phyloP scores from a whole-genome alignment of 2,888 invertebrate species.

The Calameuta idolon region DNA sequence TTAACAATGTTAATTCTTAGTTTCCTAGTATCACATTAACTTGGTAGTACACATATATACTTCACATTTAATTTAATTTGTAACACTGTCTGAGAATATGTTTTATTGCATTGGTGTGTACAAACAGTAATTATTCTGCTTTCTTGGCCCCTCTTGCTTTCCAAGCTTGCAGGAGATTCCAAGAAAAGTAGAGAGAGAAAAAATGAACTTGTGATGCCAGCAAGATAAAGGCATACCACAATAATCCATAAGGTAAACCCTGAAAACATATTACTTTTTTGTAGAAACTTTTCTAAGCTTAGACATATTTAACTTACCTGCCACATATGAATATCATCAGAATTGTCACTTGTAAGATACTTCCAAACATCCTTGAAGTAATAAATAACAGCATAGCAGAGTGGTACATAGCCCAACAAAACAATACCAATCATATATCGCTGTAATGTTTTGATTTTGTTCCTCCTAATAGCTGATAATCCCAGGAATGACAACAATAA shows the following conservation, averaged over 20 bases:
- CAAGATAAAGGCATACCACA: constrained; percentile 93
- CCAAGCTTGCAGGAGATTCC: constrained; percentile 87
- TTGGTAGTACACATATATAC: background rate
- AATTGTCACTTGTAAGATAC: constrained; percentile 79
- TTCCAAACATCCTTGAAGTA: constrained; percentile 88
- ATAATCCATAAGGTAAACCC: constrained; percentile 90
- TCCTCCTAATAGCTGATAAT: constrained; percentile 86
- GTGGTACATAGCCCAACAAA: constrained; percentile 83
- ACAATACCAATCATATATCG: constrained; percentile 85
- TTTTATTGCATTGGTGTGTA: constrained; percentile 1
- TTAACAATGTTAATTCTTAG: background rate
- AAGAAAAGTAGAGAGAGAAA: constrained; percentile 87
- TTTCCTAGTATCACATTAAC: constrained; percentile 4
- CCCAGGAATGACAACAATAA: constrained; percentile 87
- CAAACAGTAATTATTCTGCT: constrained; percentile 70
- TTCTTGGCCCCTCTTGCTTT: constrained; percentile 80
- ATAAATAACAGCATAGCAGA: constrained; percentile 84
- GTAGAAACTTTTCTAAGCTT: background rate
- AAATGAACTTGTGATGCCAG: constrained; percentile 89
- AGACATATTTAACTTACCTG: constrained; percentile 71
- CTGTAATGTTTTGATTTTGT: constrained; percentile 81
- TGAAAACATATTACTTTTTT: constrained; percentile 63
- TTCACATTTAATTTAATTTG: constrained; percentile 6
- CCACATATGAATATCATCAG: constrained; percentile 82
- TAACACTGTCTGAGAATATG: background rate